Conservation (phyloP, 1,140 invertebrate genomes). For the Mercenaria mercenaria region DNA sequence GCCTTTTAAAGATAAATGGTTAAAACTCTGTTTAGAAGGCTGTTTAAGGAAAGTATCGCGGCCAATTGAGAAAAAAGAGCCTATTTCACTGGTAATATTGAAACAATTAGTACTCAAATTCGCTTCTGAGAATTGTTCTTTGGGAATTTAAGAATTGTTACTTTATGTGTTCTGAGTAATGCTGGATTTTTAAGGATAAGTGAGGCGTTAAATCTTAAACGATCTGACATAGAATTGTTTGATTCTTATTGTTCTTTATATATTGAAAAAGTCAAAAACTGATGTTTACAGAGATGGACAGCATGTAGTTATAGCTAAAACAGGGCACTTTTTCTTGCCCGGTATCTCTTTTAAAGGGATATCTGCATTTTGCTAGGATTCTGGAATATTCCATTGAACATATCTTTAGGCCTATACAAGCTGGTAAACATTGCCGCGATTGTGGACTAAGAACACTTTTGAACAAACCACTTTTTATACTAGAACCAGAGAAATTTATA, state of each 20-base stretch:
- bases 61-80: neutral
- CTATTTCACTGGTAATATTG: neutral
- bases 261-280: slow-evolving; percentile 31
- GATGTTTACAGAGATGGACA: slow-evolving; percentile 21
- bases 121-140: neutral
- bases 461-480: slow-evolving; percentile 26
- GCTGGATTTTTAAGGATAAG: neutral
- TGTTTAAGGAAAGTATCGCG: neutral
- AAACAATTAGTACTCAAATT: neutral
- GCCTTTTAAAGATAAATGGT: neutral
- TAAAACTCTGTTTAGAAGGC: neutral
- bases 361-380: neutral
- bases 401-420: slow-evolving; percentile 26
- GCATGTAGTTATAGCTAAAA: neutral
- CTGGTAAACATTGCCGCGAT: neutral
- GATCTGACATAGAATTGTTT: neutral
- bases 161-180: neutral
- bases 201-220: neutral
- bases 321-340: neutral
- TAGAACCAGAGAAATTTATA: slow-evolving; percentile 5
- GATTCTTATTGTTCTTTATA: neutral
- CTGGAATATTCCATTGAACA: neutral
- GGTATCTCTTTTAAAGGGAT: neutral
- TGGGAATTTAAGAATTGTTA: neutral
- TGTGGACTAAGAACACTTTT: neutral